Base-by-base conservation (phyloP, 2,797 vertebrate genomes). In the Lepilemur septentrionalis region DNA sequence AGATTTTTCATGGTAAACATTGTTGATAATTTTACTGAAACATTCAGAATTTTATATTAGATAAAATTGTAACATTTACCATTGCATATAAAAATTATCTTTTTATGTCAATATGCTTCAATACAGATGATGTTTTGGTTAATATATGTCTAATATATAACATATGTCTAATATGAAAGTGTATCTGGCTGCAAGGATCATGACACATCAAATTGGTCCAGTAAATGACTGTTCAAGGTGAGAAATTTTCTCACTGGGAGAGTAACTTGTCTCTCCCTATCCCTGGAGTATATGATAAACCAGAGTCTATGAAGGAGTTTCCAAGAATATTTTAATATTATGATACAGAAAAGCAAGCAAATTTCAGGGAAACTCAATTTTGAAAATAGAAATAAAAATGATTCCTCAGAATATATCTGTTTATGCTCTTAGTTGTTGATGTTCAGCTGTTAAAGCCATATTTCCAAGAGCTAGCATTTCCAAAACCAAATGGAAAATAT, bases 361-460 rank as follows among this genome's bases (percentile, higher is more conserved):
- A 22, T 89, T 93, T 87, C 73, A 96, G 18, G 48, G 7, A 86
- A 96, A 63, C 12, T 85, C 52, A 87, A 48, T 59, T 91, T 96
- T 80, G 12, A 95, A 94, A 95, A 83, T 23, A 91, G 73, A 52
- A 93, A 95, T 94, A 91, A 69, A 94, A 96, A 95, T 75, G 90
- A 93, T 72, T 89, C 28, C 13, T 43, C 25, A 94, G 65, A 96
- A 89, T 7, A 18, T 7, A 75, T 38, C 22, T 83, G 57, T 76
- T 90, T 89, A 86, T 84, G 25, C n/a, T 96, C 50, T 83, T 72
- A 76, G 65, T 88, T 91, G n/a, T 38, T 32, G 5, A 87, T 81
- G 17, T 67, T 95, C 41, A 91, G 11, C 41, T 92, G 79, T 65
- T 95, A 89, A 91, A 95, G 20, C 38, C 63, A 0, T 75, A 78